Evolutionary conservation across 2,797 vertebrate species (phyloP), one percentile per base, ranked within the genome.

Genomic region (Ctenopoma kingsleyae): DNA sequence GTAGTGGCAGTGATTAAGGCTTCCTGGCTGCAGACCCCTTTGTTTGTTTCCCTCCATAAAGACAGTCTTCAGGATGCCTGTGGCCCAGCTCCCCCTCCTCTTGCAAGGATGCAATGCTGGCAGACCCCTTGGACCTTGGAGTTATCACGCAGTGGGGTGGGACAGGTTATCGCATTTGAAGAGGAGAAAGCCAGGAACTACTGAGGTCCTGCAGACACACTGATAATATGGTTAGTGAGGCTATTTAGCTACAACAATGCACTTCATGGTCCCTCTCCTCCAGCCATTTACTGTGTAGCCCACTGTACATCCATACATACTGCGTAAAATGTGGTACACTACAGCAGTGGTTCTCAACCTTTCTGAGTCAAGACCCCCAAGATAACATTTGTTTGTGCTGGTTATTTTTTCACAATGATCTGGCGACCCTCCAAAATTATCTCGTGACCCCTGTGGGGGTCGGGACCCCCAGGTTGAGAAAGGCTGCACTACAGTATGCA

Each of bases 1-100:
- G 87, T 70, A 87, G 87, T 91, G 88, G 88, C 73, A 56, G 87
- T 92, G 95, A 95, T 95, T 95, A 94, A 95, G 93, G 91, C 89
- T 95, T 96, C 94, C 95, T 88, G 91, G 83, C 74, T 68, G 82
- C 32, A 76, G 87, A 79, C 78, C 88, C 84, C 87, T 93, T 88
- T 94, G 88, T 89, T 94, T 92, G 90, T 93, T 88, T 95, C 90
- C 82, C 78, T 64, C 74, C 76, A 85, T 88, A 84, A 87, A 92
- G 88, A 76, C 49, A 51, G 87, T 81, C 72, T 85, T 90, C 89
- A 79, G 76, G 89, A 91, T 80, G 78, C 38, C 70, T 6, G 80
- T 76, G 67, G 65, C 71, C 64, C 56, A 56, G 44, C 74, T 36
- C 65, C 76, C 59, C 77, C 69, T 67, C 48, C 65, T 61, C 71